Evolutionary conservation across 2,888 invertebrate species (phyloP).

Genomic region (Dolichomitus sp.): DNA sequence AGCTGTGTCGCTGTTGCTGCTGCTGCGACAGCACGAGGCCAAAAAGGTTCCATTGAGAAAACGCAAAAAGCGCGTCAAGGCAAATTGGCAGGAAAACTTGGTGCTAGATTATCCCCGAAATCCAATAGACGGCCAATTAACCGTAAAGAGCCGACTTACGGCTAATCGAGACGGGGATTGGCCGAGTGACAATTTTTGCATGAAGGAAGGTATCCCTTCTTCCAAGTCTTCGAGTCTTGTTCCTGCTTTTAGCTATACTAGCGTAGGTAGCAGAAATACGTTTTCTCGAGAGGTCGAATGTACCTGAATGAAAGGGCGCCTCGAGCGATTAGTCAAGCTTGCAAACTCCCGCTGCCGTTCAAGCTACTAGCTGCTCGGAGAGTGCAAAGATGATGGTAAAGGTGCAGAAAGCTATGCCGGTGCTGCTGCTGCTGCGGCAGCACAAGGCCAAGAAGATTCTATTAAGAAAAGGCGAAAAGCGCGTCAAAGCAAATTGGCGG

Average conservation of each 20-base stretch:
- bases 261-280: not conserved
- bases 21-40: constrained; percentile 1
- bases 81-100: constrained; percentile 64
- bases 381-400: constrained; percentile 3
- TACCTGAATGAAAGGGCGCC: constrained; percentile 72
- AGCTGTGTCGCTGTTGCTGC: constrained; percentile 3
- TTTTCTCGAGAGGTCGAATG: constrained; percentile 48
- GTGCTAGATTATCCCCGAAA: constrained; percentile 31
- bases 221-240: constrained; percentile 22
- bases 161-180: not conserved
- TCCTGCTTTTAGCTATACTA: constrained; percentile 1
- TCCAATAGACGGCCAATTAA: constrained; percentile 23
- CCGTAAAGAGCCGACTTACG: not conserved
- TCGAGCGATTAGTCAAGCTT: constrained; percentile 67
- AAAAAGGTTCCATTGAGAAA: constrained; percentile 37
- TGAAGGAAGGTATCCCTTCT: constrained; percentile 37
- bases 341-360: constrained; percentile 57
- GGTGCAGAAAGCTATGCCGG: too few species aligned
- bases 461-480: constrained; percentile 40
- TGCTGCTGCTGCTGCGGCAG: not conserved
- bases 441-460: constrained; percentile 7
- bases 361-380: not conserved
- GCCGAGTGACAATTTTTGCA: constrained; percentile 39
- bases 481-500: constrained; percentile 60
- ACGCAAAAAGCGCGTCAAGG: constrained; percentile 31